Evolutionary conservation across 2,888 invertebrate genomes (phyloP).

Genomic region (Tiliacea citrago): DNA sequence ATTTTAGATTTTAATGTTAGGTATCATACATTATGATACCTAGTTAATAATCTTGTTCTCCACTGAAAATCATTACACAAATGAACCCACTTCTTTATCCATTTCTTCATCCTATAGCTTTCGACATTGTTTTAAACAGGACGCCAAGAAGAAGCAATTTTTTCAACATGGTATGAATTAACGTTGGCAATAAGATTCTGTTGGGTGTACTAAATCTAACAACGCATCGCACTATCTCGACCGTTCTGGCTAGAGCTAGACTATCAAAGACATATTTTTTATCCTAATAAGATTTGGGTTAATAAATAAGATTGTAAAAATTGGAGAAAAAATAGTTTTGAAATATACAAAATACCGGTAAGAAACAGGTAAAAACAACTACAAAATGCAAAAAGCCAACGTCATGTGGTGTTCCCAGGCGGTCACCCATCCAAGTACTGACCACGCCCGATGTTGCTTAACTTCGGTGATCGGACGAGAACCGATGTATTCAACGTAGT

Average conservation of each 20-base stretch:
- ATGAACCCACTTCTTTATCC: background rate
- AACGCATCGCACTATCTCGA: background rate
- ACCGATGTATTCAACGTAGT: conserved; percentile 82
- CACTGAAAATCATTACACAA: background rate
- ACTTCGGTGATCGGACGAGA: conserved; percentile 88
- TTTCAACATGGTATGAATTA: background rate
- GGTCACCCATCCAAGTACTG: conserved; percentile 88
- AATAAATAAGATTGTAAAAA: too few relatives aligned
- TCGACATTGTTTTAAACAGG: too few relatives aligned
- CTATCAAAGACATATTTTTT: conserved; percentile 8
- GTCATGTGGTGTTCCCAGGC: conserved; percentile 81
- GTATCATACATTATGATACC: too few relatives aligned
- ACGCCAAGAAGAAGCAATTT: background rate
- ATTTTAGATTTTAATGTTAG: too few relatives aligned
- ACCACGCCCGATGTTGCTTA: conserved; percentile 85
- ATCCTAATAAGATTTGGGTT: too few relatives aligned
- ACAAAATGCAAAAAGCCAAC: conserved; percentile 58
- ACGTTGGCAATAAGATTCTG: background rate
- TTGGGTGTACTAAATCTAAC: background rate
- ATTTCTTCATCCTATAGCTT: background rate
- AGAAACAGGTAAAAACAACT: too few relatives aligned
- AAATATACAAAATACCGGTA: too few relatives aligned
- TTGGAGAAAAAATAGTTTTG: too few relatives aligned
- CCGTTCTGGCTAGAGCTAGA: conserved; percentile 3
- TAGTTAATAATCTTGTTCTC: too few relatives aligned